These are phyloP conservation scores for Macrostomum cliftonense DNA, from an alignment of 2,888 invertebrate species.

Conservation along the genomic window DNA sequence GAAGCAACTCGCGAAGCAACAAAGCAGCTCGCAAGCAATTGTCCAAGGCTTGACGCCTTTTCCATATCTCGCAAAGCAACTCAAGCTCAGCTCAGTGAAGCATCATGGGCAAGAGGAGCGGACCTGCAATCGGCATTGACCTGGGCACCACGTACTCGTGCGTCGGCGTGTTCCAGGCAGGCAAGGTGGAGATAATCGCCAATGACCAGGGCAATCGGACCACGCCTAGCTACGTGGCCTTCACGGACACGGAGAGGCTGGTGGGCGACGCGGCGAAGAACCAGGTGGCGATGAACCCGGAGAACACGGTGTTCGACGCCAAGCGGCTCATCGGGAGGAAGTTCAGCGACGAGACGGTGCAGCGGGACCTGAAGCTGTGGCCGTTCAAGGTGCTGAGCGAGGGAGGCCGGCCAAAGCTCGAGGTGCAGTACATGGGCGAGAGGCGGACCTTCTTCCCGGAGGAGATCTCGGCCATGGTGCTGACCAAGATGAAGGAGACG, in stretches of 20 bases:
- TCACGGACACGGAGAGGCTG: constrained; percentile 39
- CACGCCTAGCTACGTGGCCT: constrained; percentile 51
- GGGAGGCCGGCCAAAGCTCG: not conserved
- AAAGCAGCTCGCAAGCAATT: no score
- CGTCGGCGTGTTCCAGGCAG: constrained; percentile 20
- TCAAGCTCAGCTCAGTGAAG: no score
- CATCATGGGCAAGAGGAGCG: constrained; percentile 7
- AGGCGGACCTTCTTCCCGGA: constrained; percentile 78
- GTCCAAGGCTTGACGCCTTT: no score
- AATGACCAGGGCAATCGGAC: constrained; percentile 45
- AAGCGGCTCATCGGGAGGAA: constrained; percentile 27
- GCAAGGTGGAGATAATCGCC: constrained; percentile 33
- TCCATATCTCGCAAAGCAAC: no score
- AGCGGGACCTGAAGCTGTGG: constrained; percentile 27
- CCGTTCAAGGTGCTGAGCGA: constrained; percentile 16
- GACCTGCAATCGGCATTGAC: no score
- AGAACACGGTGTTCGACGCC: constrained; percentile 44
- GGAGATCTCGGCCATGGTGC: constrained; percentile 82
- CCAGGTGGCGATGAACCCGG: constrained; percentile 46
- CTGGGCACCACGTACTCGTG: constrained; percentile 18
- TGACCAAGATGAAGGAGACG: constrained; percentile 65
- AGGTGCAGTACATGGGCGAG: constrained; percentile 15
- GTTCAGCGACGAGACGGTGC: constrained; percentile 22
- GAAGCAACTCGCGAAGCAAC: no score
- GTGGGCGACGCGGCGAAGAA: constrained; percentile 32